Evolutionary conservation across 2,888 invertebrate species (phyloP), one percentile per base, ranked within the genome.

Genomic region (Sminthurinus aureus): DNA sequence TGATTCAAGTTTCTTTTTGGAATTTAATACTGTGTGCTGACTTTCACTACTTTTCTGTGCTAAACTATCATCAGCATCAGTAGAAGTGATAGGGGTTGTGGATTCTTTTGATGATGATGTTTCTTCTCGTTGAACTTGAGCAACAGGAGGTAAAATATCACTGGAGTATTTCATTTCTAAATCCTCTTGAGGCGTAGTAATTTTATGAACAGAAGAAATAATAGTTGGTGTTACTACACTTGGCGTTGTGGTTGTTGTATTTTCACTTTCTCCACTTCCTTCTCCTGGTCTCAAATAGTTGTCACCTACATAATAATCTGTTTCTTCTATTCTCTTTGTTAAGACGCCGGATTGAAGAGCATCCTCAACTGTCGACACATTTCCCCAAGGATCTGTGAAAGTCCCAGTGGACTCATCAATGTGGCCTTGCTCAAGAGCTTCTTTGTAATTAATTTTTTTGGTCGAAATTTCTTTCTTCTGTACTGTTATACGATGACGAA

Each of bases 401-500:
- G 94, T 93, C 89, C 95, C 94, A 76, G 93, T 93, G 76, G 92
- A 92, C 90, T 95, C 95, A 91, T 97, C 94, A 85, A 97, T 95
- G 79, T 96, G 92, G 83, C 96, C 96, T 88, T 93, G 93, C 84
- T 92, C 92, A 76, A 96, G 92, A 0, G 96, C 96, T 90, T 96
- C 96, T 1, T 94, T 93, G 87, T 96, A 94, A 90, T 20, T 86
- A 90, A 24, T 86, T 88, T 9, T 87, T 89, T 15, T 89, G 90
- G 58, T 26, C 0, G 73, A 11, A 20, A 73, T 66, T 82, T 91
- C 91, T 77, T 93, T 93, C 85, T 93, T 93, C 20, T 94, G 93
- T 26, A 95, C 93, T 0, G 95, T 95, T 1, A 96, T 95, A 89
- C 96, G 94, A 26, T 95, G 92, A 90, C 95, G 95, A 64, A 96